phyloP scores from a whole-genome alignment of 1,140 invertebrate genomes.

The Leguminivora glycinivorella region DNA sequence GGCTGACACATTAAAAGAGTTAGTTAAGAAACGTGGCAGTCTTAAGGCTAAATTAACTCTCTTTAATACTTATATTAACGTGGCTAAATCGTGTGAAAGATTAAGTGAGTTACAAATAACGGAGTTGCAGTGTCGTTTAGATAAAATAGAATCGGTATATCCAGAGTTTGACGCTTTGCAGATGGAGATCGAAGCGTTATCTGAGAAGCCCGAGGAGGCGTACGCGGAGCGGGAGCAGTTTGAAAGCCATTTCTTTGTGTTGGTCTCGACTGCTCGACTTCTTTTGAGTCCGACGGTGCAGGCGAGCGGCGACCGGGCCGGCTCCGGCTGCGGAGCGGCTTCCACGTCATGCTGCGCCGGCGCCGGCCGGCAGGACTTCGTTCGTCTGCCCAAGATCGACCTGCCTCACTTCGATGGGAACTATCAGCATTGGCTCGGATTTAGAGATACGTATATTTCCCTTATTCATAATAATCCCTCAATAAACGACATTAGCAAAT shows the following conservation, averaged over 20 bases:
- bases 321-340: not conserved
- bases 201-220: not conserved
- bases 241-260: slow-evolving; percentile 4
- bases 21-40: not conserved
- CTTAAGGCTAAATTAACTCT: not conserved
- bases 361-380: not conserved
- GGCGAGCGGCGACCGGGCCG: not conserved
- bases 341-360: not conserved
- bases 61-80: not conserved
- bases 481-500: slow-evolving; percentile 40
- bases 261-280: slow-evolving; percentile 3
- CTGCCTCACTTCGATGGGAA: slow-evolving; percentile 35
- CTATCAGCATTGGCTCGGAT: slow-evolving; percentile 49
- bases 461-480: slow-evolving; percentile 46
- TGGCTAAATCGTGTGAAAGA: slow-evolving; percentile 13
- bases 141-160: slow-evolving; percentile 20
- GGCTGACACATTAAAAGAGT: not conserved
- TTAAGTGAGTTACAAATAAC: slow-evolving; percentile 19
- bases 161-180: slow-evolving; percentile 1
- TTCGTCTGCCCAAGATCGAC: slow-evolving; percentile 31
- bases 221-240: slow-evolving; percentile 23
- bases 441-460: slow-evolving; percentile 49
- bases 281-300: slow-evolving; percentile 1
- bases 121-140: slow-evolving; percentile 15
- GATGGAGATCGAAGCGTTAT: slow-evolving; percentile 9